Evolutionary conservation across 92 coral and sea anemone species (phyloP), one percentile per base, ranked within the genome.

Genomic region (Zoanthus solanderi): DNA sequence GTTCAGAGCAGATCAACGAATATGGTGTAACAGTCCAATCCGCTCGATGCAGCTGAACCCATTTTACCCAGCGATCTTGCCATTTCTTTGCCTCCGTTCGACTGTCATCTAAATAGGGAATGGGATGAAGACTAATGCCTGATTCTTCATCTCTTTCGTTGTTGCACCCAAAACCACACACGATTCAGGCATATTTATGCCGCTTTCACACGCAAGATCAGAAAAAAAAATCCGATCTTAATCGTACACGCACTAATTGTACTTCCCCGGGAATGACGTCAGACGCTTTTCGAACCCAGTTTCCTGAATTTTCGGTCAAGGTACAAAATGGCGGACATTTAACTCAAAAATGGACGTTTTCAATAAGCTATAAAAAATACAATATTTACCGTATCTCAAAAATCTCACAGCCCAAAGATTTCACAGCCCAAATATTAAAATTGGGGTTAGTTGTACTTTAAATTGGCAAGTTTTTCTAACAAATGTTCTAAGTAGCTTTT

Each of bases 21-120:
- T 34, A 67, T 23, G 72, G 10, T 32, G 72, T 67, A 9, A 9
- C 32, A 67, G 72, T 67, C 72, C 72, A 67, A 11, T 32, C 31
- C 72, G 29, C 31, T n/a, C 72, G 72, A 67, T 67, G 72, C 72
- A 67, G 72, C 72, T 67, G 72, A 67, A 67, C 28, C 72, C 72
- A 67, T 67, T 67, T 67, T n/a, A 67, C 13, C 72, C 72, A 34
- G 42, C 42, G 42, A 34, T 34, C 42, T 34, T 0, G 42, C 42
- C 42, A 0, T 34, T 34, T 34, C 42, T 34, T 34, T 34, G 42
- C 42, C 42, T 34, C 42, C 42, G 42, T 34, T 34, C 42, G 42
- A 34, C 42, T 34, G 42, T 34, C 42, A 34, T 34, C 42, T 34
- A 34, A 1, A 34, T 34, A 34, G 42, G 42, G 76, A 34, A 72